Percentiles rank a stretch among this genome's conserved stretches.
Evolutionary conservation across 2,888 invertebrate genomes (phyloP).

Genomic region (Callosobruchus maculatus): DNA sequence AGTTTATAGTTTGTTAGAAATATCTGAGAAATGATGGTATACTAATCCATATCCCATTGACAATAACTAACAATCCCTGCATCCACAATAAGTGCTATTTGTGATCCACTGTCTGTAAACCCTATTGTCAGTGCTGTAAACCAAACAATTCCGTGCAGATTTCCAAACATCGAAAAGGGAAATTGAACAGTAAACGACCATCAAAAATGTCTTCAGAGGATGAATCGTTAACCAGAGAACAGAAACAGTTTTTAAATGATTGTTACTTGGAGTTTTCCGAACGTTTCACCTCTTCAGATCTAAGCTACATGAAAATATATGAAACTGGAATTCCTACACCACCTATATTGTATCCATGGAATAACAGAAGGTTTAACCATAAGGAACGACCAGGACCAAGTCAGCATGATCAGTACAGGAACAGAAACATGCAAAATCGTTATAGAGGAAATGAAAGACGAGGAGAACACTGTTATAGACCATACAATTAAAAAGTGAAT

Average conservation of each 20-base stretch:
- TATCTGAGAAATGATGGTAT: too few relatives aligned
- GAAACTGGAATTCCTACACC: conserved; percentile 42
- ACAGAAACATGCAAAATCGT: conserved; percentile 1
- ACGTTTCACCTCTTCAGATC: conserved; percentile 46
- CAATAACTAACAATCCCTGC: too few relatives aligned
- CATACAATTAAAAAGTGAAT: neutral
- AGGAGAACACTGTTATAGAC: neutral
- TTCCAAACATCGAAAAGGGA: too few relatives aligned
- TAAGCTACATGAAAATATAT: conserved; percentile 44
- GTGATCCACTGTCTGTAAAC: too few relatives aligned
- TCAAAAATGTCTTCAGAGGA: neutral
- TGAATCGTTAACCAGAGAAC: conserved; percentile 39
- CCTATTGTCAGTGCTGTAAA: too few relatives aligned
- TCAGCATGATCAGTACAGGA: conserved; percentile 10
- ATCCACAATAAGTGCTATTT: too few relatives aligned
- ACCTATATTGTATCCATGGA: conserved; percentile 49
- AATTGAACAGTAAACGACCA: neutral
- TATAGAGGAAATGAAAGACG: neutral
- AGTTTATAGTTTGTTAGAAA: too few relatives aligned
- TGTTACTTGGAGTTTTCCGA: conserved; percentile 47
- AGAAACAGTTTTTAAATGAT: conserved; percentile 46
- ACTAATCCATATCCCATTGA: too few relatives aligned
- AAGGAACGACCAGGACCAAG: conserved; percentile 14
- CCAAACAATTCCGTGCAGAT: too few relatives aligned
- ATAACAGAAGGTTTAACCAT: conserved; percentile 22